Evolutionary conservation across 2,888 invertebrate species (phyloP), one percentile per base, ranked within the genome.

Genomic region (Hydraecia micacea): DNA sequence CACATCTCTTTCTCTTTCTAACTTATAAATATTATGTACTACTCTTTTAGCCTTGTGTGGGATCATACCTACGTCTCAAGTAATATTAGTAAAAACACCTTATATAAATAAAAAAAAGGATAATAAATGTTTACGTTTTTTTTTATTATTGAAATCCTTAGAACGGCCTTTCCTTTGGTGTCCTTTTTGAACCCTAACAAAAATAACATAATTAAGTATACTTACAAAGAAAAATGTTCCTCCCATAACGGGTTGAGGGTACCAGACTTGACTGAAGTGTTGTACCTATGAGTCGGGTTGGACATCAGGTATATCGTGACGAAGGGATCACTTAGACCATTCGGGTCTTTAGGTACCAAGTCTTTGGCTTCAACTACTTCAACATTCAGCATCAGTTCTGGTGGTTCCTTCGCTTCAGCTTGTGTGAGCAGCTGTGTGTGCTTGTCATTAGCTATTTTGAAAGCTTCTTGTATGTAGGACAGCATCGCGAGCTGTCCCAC

Each of bases 291-390:
- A 3, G 98, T 97, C 5, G 98, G 97, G 82, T 98, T 97, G 1
- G 98, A 98, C 92, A 98, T 98, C 86, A 99, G 95, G 93, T 98
- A 99, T 91, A 99, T 97, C 85, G 99, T 99, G 78, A 99, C 99
- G 94, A 99, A 99, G 0, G 99, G 99, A 95, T 99, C 99, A 90
- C 99, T 99, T 86, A 99, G 97, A n/a, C 99, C 99, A 92, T 98
- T 99, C 0, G 98, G 98, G 94, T 99, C 99, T 95, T 99, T 99
- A 36, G 99, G 98, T 82, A 97, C 97, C 66, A 99, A 95, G 90
- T 98, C 98, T 95, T 98, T 98, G 2, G 98, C 98, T 95, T 99
- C 98, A 74, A 99, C 97, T 9, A 99, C 97, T 95, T 99, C 98
- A 18, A 99, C 98, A 92, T 99, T 98, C 66, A 99, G 95, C 94